phyloP scores from a whole-genome alignment of 2,888 invertebrate genomes.

The Elysia crispata region DNA sequence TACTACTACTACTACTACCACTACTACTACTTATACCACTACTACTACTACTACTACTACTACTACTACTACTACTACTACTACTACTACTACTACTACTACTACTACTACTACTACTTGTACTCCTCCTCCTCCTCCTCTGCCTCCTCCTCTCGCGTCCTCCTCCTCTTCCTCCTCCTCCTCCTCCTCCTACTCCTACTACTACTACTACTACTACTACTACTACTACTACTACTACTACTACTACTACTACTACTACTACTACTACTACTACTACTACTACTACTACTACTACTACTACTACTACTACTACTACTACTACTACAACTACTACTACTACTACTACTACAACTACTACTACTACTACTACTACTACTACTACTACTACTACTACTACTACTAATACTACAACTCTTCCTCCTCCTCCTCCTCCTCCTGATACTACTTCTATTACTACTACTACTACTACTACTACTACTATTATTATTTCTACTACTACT shows the following conservation, averaged over 20 bases:
- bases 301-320: slow-evolving; percentile 22
- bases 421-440: background rate
- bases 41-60: slow-evolving; percentile 30
- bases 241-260: slow-evolving; percentile 20
- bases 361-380: slow-evolving; percentile 34
- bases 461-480: slow-evolving; percentile 9
- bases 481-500: background rate
- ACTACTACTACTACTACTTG: background rate
- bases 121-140: too few relatives aligned
- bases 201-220: background rate
- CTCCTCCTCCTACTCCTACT: too few relatives aligned
- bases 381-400: too few relatives aligned
- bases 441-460: slow-evolving; percentile 9
- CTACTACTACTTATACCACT: slow-evolving; percentile 24
- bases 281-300: slow-evolving; percentile 20
- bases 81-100: slow-evolving; percentile 29
- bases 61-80: slow-evolving; percentile 24
- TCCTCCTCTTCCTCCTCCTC: too few relatives aligned
- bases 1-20: slow-evolving; percentile 16
- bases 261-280: slow-evolving; percentile 10
- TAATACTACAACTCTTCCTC: too few relatives aligned
- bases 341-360: slow-evolving; percentile 15
- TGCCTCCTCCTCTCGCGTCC: background rate
- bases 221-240: background rate
- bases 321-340: slow-evolving; percentile 13